phyloP scores from a whole-genome alignment of 1,140 invertebrate genomes.

The Pseudomyrmex gracilis region DNA sequence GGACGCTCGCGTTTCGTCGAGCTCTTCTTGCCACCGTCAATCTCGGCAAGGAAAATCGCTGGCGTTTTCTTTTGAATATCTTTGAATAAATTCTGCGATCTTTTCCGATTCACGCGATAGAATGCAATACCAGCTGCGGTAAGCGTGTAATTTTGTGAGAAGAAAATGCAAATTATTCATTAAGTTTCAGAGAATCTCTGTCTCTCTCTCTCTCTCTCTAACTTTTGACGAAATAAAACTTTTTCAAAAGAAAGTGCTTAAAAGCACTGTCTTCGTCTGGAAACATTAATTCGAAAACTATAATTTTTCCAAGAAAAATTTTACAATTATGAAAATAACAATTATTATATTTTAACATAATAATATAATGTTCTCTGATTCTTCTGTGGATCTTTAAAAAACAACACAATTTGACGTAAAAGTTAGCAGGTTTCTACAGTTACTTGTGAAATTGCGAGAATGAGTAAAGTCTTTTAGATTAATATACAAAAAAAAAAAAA shows the following conservation, averaged over 20 bases:
- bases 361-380: not conserved
- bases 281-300: not conserved
- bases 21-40: slow-evolving; percentile 52
- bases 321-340: not conserved
- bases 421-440: not conserved
- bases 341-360: not conserved
- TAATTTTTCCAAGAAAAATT: not conserved
- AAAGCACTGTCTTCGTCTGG: not conserved
- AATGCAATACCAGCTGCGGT: slow-evolving; percentile 5
- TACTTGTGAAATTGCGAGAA: not conserved
- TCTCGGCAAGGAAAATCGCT: slow-evolving; percentile 35
- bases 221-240: no score
- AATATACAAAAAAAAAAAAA: not conserved
- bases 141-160: slow-evolving; percentile 18
- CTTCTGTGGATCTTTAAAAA: not conserved
- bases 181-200: slow-evolving; percentile 25
- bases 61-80: slow-evolving; percentile 57
- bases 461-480: slow-evolving; percentile 17
- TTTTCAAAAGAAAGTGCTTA: no score
- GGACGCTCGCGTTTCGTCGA: slow-evolving; percentile 20
- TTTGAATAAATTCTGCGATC: slow-evolving; percentile 56
- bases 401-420: not conserved
- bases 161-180: slow-evolving; percentile 53
- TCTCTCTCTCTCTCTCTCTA: not conserved
- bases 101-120: slow-evolving; percentile 24